Conservation (phyloP, 2,888 invertebrate species). For the Epinotia nisella region DNA sequence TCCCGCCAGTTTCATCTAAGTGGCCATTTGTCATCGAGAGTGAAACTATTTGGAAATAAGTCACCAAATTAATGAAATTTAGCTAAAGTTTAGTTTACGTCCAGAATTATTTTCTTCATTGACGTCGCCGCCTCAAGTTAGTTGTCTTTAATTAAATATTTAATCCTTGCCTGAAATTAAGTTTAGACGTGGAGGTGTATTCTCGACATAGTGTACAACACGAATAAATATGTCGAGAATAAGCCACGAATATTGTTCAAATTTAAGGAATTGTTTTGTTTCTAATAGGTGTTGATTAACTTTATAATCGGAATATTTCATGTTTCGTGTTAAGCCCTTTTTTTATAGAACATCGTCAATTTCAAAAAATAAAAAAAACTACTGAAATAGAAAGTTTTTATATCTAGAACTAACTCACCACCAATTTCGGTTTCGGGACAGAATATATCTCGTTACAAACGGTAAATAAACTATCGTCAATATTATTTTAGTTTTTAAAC, state of each 20-base stretch:
- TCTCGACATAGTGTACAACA: conserved; percentile 46
- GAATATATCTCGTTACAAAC: too few species aligned
- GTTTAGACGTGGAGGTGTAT: conserved; percentile 51
- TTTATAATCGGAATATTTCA: too few species aligned
- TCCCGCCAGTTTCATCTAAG: conserved; percentile 19
- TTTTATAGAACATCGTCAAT: too few species aligned
- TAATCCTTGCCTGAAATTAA: conserved; percentile 58
- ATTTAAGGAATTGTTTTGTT: background rate
- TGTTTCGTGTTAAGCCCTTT: too few species aligned
- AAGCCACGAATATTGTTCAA: background rate
- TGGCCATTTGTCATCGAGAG: conserved; percentile 14
- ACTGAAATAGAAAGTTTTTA: too few species aligned
- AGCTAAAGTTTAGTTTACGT: conserved; percentile 38
- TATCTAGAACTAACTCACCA: too few species aligned
- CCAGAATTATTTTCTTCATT: conserved; percentile 45
- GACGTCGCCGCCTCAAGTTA: conserved; percentile 54
- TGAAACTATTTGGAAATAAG: conserved; percentile 25
- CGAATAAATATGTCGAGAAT: too few species aligned
- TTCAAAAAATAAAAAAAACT: too few species aligned
- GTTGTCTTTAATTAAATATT: conserved; percentile 64
- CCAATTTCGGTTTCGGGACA: too few species aligned
- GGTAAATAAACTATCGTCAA: too few species aligned
- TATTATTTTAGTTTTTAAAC: background rate
- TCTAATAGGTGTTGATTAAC: background rate
- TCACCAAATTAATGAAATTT: conserved; percentile 24